phyloP scores from a whole-genome alignment of 2,797 vertebrate species.

The Schizothorax lantsangensis region DNA sequence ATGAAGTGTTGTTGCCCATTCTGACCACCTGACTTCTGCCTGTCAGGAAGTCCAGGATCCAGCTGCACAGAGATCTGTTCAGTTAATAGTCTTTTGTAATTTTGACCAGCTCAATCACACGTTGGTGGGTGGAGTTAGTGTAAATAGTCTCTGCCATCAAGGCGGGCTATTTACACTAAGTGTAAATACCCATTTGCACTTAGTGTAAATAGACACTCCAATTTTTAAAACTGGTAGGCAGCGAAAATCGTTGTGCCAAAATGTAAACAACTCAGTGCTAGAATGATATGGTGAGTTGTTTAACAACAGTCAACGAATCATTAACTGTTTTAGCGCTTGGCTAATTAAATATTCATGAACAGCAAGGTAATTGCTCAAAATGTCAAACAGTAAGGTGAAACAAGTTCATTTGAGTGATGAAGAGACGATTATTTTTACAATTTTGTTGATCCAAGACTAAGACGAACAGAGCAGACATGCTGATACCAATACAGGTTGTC shows the following conservation, averaged over 20 bases:
- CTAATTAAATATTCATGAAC: not conserved
- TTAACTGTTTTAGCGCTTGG: not conserved
- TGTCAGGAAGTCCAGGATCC: too few relatives aligned
- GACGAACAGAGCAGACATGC: not conserved
- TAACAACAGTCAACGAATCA: constrained; percentile 2
- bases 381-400: not conserved
- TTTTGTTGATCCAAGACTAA: not conserved
- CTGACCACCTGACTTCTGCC: too few relatives aligned
- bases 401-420: not conserved
- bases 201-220: too few relatives aligned
- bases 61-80: too few relatives aligned
- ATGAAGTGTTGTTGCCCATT: too few relatives aligned
- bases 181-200: too few relatives aligned
- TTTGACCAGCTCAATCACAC: too few relatives aligned
- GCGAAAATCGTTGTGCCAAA: not conserved
- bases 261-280: not conserved
- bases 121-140: too few relatives aligned
- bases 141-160: too few relatives aligned
- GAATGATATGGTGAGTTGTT: not conserved
- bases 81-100: too few relatives aligned
- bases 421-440: not conserved
- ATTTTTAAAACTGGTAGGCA: not conserved
- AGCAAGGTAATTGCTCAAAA: not conserved
- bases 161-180: too few relatives aligned
- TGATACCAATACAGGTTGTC: not conserved